Percentiles rank a stretch among this genome's conserved stretches.
Conservation (phyloP, 2,888 invertebrate genomes). For the Cephus nigrinus region DNA sequence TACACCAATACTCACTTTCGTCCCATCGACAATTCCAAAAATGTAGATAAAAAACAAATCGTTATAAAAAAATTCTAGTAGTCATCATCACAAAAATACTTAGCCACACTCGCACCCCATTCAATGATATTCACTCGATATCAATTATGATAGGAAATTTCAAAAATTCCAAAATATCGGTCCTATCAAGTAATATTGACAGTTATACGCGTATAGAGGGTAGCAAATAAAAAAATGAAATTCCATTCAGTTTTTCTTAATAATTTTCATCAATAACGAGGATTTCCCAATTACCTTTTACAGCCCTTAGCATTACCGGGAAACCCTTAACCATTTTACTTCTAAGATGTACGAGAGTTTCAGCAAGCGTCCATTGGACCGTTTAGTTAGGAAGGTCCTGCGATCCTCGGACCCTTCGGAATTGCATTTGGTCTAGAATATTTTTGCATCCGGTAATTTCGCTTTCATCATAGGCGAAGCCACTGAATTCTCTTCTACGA, state of each 20-base stretch:
- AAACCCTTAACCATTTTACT: not conserved
- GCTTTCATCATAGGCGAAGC: slow-evolving; percentile 51
- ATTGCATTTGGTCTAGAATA: slow-evolving; percentile 59
- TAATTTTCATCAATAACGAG: not conserved
- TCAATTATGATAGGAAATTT: not conserved
- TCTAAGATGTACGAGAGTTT: not conserved
- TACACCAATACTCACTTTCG: not conserved
- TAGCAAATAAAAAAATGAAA: not conserved
- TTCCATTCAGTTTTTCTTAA: not conserved
- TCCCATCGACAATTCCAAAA: not conserved
- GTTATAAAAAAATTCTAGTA: not conserved
- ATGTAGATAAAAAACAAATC: not conserved
- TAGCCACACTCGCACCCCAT: too few species aligned
- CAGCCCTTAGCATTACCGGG: not conserved
- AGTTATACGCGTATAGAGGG: not conserved
- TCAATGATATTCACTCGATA: not conserved
- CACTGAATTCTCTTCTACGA: slow-evolving; percentile 20
- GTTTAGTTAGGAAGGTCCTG: not conserved
- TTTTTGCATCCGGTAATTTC: slow-evolving; percentile 57
- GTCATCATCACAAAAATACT: too few species aligned
- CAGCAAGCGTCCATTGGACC: not conserved
- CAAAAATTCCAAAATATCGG: not conserved
- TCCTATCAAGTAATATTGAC: not conserved
- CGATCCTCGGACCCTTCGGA: slow-evolving; percentile 40
- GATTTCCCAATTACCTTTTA: not conserved